Evolutionary conservation across 1,140 invertebrate genomes (phyloP), one percentile per base, ranked within the genome.

Genomic region (Phocides pigmalion): DNA sequence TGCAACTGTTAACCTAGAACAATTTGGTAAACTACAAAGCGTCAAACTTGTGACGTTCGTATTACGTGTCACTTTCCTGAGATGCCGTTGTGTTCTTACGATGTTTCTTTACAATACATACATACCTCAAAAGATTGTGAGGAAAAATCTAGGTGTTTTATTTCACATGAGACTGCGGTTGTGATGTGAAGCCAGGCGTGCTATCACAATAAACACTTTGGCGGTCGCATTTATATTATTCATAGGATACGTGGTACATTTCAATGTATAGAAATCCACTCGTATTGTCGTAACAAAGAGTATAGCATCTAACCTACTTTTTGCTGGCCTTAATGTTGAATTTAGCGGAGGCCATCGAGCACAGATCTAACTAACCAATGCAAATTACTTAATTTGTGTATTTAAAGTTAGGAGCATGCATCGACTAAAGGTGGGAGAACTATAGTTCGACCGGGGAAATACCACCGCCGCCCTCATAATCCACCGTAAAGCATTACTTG

Each of bases 71-170:
- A 82, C 51, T 81, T 74, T 87, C 46, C 59, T 14, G 14, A 44
- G 64, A 17, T 61, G 16, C 59, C 56, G 53, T 11, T 32, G 19
- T 16, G 50, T 37, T 49, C 58, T 76, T 86, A 58, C 49, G 74
- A 66, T 70, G 66, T 80, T 84, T 79, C 66, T 19, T 28, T 42
- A 41, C 22, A 51, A n/a, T 22, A 51, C 58, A 82, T 70, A 83
- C 68, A 66, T 82, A 78, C 71, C 76, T 84, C 70, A 50, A 66
- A 76, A 81, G 74, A 86, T 83, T 81, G 80, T 80, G 79, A 79
- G 79, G 79, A 82, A 88, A 85, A 90, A 86, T 90, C 79, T 87
- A 84, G 81, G 82, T 87, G 82, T 84, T 90, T 90, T 88, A 90
- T 89, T 87, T 79, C 79, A 76, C 76, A 81, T 72, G 76, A 87